Evolutionary conservation across 2,113 vertebrate genomes (phyloP).

Genomic region (Misgurnus mizolepis): DNA sequence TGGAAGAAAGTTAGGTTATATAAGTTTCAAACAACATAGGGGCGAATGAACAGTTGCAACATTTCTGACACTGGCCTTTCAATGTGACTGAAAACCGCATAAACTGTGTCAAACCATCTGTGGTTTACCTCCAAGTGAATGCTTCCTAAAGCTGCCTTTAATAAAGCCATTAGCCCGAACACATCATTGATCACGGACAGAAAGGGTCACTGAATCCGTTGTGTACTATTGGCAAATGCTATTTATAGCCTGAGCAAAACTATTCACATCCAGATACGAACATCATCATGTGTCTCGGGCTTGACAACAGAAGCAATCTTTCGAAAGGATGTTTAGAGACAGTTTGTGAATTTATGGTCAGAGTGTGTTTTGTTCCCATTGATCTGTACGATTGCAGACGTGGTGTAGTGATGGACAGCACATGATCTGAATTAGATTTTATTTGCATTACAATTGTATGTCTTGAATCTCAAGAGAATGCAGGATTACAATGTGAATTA

Average conservation of each 20-base stretch:
- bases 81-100: background rate
- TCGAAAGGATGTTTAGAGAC: background rate
- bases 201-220: constrained; percentile 52
- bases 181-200: constrained; percentile 54
- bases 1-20: too few relatives aligned
- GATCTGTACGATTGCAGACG: background rate
- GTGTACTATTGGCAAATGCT: constrained; percentile 45
- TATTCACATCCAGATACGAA: constrained; percentile 5
- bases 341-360: background rate
- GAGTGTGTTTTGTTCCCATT: background rate
- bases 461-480: too few relatives aligned
- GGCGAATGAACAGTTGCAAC: background rate
- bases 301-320: constrained; percentile 3
- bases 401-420: background rate
- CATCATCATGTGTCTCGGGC: constrained; percentile 20
- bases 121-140: background rate
- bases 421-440: background rate
- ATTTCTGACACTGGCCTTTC: background rate
- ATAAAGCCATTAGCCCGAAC: constrained; percentile 33
- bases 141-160: constrained; percentile 17
- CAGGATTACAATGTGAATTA: too few relatives aligned
- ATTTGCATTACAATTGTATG: too few relatives aligned
- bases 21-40: background rate
- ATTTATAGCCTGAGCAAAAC: constrained; percentile 38
- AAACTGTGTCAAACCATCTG: background rate